Conservation (phyloP, 1,140 invertebrate species). For the Coelopa frigida region DNA sequence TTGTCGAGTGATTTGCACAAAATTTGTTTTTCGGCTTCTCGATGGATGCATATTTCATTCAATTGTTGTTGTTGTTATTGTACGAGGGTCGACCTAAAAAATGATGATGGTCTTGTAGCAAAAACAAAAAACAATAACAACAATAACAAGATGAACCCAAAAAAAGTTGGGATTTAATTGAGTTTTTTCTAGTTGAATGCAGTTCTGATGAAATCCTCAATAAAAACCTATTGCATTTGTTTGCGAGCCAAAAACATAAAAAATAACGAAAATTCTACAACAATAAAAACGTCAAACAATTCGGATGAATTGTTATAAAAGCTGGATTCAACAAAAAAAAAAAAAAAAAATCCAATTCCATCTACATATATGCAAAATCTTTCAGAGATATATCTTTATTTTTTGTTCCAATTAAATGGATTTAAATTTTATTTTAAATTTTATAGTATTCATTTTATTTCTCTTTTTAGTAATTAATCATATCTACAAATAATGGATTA, state of each 20-base stretch:
- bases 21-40: constrained; percentile 31
- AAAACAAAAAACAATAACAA: not conserved
- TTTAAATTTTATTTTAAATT: no score
- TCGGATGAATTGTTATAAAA: no score
- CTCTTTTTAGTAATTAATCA: no score
- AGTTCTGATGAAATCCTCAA: constrained; percentile 43
- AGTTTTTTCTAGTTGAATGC: constrained; percentile 43
- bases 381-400: no score
- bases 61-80: constrained; percentile 7
- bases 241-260: constrained; percentile 8
- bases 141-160: not conserved
- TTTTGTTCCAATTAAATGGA: no score
- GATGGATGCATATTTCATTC: constrained; percentile 6
- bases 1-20: constrained; percentile 40
- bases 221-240: constrained; percentile 19
- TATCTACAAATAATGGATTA: no score
- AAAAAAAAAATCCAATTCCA: no score
- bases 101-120: not conserved
- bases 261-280: constrained; percentile 2
- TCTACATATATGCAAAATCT: no score
- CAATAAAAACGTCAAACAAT: constrained; percentile 1
- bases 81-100: constrained; percentile 13
- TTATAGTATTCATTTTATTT: no score
- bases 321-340: no score
- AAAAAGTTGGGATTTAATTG: constrained; percentile 32